Evolutionary conservation across 2,113 vertebrate genomes (phyloP), one percentile per base, ranked within the genome.

Genomic region (Spizaetus ornatus): DNA sequence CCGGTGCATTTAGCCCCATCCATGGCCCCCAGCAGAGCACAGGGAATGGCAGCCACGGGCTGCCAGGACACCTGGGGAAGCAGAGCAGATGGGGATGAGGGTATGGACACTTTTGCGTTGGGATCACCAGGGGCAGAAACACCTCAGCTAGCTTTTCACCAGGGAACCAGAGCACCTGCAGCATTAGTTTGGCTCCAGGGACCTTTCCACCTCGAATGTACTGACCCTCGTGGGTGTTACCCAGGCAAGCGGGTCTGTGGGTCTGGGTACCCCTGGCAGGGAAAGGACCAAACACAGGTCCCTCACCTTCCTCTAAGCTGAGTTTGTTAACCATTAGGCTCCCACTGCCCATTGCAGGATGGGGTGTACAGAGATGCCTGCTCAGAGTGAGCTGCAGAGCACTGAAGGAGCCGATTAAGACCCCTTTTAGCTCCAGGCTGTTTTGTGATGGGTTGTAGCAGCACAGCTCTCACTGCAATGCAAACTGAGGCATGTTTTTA

Each of bases 391-490:
- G 83, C 69, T 69, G 62, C 18, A 29, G 40, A 38, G 56, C 82
- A 18, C 13, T 0, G 0, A 42, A 20, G 19, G 8, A 40, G n/a
- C 0, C 4, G 23, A 8, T 5, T 20, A 5, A 53, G 23, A 7
- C 32, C 56, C 34, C 25, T 53, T 31, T 27, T 21, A 17, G 21
- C 63, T 77, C 21, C 9, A 7, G 66, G 40, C 16, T 36, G 5
- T 9, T 40, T 21, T 3, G 13, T 14, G 40, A 13, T 25, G 59
- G 66, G 36, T 34, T 3, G 16, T 58, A 50, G 77, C 56, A 50
- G 47, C 32, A 14, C n/a, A 32, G 47, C 22, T 32, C 25, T 52
- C 17, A 18, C 42, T 50, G 59, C 32, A 21, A 3, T 9, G 20
- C 58, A 69, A 52, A 38, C 55, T 4, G 0, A 45, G 42, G 42